phyloP scores from a whole-genome alignment of 2,888 invertebrate species.

The Heteropelma amictum region DNA sequence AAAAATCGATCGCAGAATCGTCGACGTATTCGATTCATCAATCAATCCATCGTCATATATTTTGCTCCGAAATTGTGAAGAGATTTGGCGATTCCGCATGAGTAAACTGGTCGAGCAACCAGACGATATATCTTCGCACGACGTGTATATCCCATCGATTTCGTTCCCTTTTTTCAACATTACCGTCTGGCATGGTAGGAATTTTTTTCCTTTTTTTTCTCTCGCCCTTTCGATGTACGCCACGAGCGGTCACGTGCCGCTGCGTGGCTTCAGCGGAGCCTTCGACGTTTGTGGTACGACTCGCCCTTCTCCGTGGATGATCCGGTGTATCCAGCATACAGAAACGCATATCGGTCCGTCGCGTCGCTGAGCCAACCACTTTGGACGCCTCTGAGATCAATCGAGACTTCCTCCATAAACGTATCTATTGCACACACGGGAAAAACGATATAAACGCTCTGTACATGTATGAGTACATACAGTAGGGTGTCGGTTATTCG shows the following conservation, averaged over 20 bases:
- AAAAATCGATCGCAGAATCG: no score
- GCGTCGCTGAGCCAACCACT: constrained; percentile 75
- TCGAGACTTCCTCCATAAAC: background rate
- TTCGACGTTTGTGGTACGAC: constrained; percentile 56
- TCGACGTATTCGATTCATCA: no score
- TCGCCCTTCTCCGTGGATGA: constrained; percentile 57
- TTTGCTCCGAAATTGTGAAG: no score
- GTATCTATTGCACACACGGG: no score
- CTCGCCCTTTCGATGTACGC: constrained; percentile 59
- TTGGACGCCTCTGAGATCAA: constrained; percentile 65
- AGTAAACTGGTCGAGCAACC: no score
- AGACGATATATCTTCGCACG: no score
- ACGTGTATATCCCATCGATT: no score
- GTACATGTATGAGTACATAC: background rate
- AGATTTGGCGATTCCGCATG: no score
- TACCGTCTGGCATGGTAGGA: constrained; percentile 47
- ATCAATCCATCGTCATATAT: no score
- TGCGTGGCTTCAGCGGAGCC: constrained; percentile 32
- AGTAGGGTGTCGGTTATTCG: no score
- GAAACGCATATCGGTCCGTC: constrained; percentile 48
- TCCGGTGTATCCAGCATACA: constrained; percentile 47
- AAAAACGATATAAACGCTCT: background rate
- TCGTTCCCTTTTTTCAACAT: no score
- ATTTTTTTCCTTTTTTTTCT: no score
- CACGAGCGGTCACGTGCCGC: constrained; percentile 74